These are phyloP conservation scores for Nematostella vectensis DNA, from an alignment of 92 coral and sea anemone species.

Conservation along the genomic window DNA sequence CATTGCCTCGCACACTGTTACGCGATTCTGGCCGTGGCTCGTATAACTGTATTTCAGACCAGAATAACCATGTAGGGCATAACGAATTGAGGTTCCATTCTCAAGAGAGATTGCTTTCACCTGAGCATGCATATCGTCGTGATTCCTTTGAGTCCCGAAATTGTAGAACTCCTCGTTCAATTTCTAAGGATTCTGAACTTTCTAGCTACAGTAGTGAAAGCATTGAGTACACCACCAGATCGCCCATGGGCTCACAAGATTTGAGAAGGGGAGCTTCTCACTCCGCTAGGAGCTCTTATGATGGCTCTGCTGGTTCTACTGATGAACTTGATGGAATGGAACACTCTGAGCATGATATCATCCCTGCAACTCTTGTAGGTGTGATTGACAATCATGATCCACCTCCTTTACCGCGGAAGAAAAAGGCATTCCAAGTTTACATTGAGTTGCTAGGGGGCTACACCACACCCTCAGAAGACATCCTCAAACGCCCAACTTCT, in stretches of 20 bases:
- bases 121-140: constrained; percentile 2
- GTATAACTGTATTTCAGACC: constrained; percentile 56
- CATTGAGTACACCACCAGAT: constrained; percentile 28
- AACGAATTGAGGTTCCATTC: constrained; percentile 4
- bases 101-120: constrained; percentile 10
- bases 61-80: constrained; percentile 12
- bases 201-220: constrained; percentile 51
- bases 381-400: constrained; percentile 50
- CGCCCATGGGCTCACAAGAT: constrained; percentile 56
- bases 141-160: constrained; percentile 4
- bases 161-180: constrained; percentile 7
- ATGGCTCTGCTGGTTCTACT: constrained; percentile 57
- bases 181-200: constrained; percentile 57
- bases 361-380: constrained; percentile 62
- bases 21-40: constrained; percentile 86
- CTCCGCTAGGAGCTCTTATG: constrained; percentile 61
- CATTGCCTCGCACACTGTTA: constrained; percentile 31
- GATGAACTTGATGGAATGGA: constrained; percentile 63
- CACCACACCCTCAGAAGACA: constrained; percentile 81
- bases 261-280: constrained; percentile 32
- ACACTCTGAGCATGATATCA: constrained; percentile 41
- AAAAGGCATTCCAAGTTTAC: constrained; percentile 79
- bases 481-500: constrained; percentile 80
- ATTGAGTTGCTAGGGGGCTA: constrained; percentile 83
- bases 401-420: constrained; percentile 40